A percentile compares a stretch with the other conserved stretches of the same genome.
Evolutionary conservation across 1,140 invertebrate genomes (phyloP).

Genomic region (Tigriopus japonicus): DNA sequence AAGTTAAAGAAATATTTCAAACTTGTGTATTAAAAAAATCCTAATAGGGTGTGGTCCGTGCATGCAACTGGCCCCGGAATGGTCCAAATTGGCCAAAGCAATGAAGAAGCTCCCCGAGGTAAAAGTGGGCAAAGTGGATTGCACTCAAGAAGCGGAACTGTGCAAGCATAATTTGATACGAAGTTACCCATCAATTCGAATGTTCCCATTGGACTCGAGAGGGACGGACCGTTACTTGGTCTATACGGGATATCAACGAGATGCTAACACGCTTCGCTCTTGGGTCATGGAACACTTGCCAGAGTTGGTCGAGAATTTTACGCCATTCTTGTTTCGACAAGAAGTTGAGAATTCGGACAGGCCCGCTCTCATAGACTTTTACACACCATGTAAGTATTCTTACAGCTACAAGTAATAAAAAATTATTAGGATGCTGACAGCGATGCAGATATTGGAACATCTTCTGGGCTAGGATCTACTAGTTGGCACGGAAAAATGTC

Average conservation of each 20-base stretch:
- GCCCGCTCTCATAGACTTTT: neutral
- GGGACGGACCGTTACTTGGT: neutral
- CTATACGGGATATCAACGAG: neutral
- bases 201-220: neutral
- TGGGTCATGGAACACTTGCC: neutral
- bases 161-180: neutral
- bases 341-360: neutral
- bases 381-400: neutral
- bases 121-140: neutral
- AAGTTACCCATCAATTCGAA: neutral
- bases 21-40: neutral
- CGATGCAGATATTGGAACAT: no score
- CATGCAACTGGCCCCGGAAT: conserved; percentile 39
- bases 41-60: conserved; percentile 40
- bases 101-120: neutral
- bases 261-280: neutral
- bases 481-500: no score
- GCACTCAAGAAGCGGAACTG: neutral
- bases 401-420: neutral
- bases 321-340: neutral
- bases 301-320: neutral
- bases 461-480: no score
- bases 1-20: neutral
- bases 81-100: neutral
- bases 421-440: no score